phyloP scores from a whole-genome alignment of 2,113 vertebrate species.

The Siniperca knerii region DNA sequence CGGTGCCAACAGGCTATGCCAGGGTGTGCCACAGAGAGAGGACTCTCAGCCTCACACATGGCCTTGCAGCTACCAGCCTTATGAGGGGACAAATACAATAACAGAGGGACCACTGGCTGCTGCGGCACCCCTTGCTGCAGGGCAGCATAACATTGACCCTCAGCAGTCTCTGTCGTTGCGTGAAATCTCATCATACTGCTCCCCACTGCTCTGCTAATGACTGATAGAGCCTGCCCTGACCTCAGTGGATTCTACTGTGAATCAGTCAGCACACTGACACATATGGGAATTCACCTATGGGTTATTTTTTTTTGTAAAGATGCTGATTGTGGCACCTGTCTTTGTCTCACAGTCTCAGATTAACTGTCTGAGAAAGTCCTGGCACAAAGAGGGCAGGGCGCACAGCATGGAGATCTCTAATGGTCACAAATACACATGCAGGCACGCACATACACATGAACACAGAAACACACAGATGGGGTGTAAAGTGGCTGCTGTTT shows the following conservation, averaged over 20 bases:
- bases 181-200: conserved; percentile 78
- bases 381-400: conserved; percentile 45
- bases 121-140: conserved; percentile 61
- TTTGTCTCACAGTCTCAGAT: conserved; percentile 66
- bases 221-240: conserved; percentile 66
- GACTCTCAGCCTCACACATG: conserved; percentile 66
- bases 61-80: conserved; percentile 52
- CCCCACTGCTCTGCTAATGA: conserved; percentile 78
- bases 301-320: conserved; percentile 28
- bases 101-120: conserved; percentile 59
- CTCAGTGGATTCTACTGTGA: conserved; percentile 59
- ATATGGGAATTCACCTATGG: conserved; percentile 57
- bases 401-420: conserved; percentile 53
- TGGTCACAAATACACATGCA: conserved; percentile 37
- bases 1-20: conserved; percentile 69
- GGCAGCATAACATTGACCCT: conserved; percentile 72
- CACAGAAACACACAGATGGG: conserved; percentile 69
- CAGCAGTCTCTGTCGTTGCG: conserved; percentile 61
- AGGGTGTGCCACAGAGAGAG: conserved; percentile 63
- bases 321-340: conserved; percentile 68
- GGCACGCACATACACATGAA: conserved; percentile 23
- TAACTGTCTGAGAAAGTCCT: conserved; percentile 60
- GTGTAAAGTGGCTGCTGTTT: conserved; percentile 64
- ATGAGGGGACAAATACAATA: conserved; percentile 68
- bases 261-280: conserved; percentile 60